Percentiles rank a stretch among this genome's conserved stretches.
Conservation (phyloP, 2,888 invertebrate genomes). For the Ligdia adustata region DNA sequence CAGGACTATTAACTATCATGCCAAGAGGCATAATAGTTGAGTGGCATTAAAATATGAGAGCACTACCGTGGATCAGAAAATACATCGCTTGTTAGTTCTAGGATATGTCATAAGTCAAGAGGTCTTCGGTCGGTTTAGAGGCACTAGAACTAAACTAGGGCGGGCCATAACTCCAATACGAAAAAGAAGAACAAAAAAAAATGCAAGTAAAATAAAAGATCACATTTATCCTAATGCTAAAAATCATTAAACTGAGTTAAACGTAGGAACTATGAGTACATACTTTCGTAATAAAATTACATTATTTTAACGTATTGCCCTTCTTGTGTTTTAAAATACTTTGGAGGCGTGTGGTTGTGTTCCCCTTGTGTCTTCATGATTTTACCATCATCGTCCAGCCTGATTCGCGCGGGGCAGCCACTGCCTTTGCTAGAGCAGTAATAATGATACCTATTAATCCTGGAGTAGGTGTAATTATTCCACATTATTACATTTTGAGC, state of each 20-base stretch:
- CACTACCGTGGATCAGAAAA: too few relatives aligned
- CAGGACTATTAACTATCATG: too few relatives aligned
- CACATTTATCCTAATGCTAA: not conserved
- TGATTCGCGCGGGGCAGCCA: conserved; percentile 23
- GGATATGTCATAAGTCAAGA: too few relatives aligned
- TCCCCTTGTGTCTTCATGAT: conserved; percentile 9
- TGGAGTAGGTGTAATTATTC: conserved; percentile 21
- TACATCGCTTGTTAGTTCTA: too few relatives aligned
- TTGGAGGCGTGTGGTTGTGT: conserved; percentile 14
- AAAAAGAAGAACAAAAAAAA: not conserved
- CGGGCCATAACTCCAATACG: too few relatives aligned
- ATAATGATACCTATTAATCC: conserved; percentile 4
- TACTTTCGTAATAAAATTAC: too few relatives aligned
- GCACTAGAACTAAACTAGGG: too few relatives aligned
- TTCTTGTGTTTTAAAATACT: not conserved
- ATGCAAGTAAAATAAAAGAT: not conserved
- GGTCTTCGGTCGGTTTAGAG: too few relatives aligned
- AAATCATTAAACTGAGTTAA: not conserved
- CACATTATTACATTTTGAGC: conserved; percentile 17
- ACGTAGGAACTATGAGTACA: not conserved
- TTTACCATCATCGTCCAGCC: conserved; percentile 7
- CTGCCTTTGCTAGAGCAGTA: conserved; percentile 22
- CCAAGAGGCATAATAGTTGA: too few relatives aligned
- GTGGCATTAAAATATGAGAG: too few relatives aligned
- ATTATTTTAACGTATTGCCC: not conserved